Evolutionary conservation across 2,888 invertebrate species (phyloP).

Genomic region (Spodoptera picta): DNA sequence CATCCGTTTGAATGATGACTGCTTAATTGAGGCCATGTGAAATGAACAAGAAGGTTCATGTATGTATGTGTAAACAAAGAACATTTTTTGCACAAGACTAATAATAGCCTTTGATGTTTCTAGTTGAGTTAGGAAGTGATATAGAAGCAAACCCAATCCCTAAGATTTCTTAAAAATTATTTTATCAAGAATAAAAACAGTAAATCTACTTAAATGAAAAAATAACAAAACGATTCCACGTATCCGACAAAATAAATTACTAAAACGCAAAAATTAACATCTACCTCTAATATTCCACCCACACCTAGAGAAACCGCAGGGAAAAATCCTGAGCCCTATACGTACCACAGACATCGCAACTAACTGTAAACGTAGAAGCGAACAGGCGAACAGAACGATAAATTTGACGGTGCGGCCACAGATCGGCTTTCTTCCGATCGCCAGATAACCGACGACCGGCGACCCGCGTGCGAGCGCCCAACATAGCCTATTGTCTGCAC

Average conservation of each 20-base stretch:
- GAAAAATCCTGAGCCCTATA: conserved; percentile 29
- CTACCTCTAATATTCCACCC: neutral
- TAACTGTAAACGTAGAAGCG: conserved; percentile 76
- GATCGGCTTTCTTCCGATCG: conserved; percentile 82
- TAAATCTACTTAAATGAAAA: neutral
- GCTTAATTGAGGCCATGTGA: conserved; percentile 82
- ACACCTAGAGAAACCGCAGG: conserved; percentile 10
- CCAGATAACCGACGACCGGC: conserved; percentile 79
- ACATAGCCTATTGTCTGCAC: conserved; percentile 78
- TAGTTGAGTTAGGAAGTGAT: conserved; percentile 8
- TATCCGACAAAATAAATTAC: neutral
- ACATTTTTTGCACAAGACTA: conserved; percentile 62
- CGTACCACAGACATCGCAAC: conserved; percentile 67
- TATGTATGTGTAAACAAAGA: conserved; percentile 66
- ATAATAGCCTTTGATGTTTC: conserved; percentile 39
- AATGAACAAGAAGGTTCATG: conserved; percentile 60
- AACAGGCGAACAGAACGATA: conserved; percentile 75
- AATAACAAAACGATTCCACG: neutral
- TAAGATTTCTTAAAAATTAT: too few relatives aligned
- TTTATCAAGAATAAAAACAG: neutral
- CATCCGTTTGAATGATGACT: conserved; percentile 85
- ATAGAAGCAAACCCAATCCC: too few relatives aligned
- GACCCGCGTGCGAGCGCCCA: conserved; percentile 79
- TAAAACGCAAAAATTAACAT: neutral
- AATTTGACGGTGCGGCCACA: conserved; percentile 78